phyloP scores from a whole-genome alignment of 2,888 invertebrate genomes.

The Bruchidius siliquastri region DNA sequence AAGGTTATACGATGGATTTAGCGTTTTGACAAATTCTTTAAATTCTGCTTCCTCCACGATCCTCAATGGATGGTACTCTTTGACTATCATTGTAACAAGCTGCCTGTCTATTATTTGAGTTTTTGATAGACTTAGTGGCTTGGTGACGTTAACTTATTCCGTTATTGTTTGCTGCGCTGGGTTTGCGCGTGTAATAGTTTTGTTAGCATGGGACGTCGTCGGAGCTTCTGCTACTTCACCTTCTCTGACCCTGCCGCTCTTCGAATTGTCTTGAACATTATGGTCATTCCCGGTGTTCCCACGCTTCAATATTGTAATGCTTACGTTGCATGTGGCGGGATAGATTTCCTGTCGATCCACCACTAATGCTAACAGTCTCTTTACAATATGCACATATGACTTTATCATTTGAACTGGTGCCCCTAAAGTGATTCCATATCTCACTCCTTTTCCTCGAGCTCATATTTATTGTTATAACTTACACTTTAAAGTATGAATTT shows the following conservation, averaged over 20 bases:
- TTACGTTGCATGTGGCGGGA: background rate
- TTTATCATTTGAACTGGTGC: background rate
- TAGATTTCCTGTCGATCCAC: background rate
- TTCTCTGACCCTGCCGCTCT: no score
- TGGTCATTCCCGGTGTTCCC: no score
- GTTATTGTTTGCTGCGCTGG: background rate
- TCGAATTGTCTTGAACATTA: no score
- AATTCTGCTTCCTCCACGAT: constrained; percentile 32
- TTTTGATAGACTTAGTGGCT: background rate
- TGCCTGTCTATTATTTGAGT: constrained; percentile 18
- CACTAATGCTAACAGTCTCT: background rate
- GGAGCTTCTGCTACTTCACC: no score
- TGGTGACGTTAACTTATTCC: background rate
- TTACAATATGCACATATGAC: background rate
- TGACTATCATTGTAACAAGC: constrained; percentile 28
- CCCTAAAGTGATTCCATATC: background rate
- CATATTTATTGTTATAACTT: no score
- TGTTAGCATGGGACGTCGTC: background rate
- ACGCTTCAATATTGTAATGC: background rate
- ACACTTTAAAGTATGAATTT: no score
- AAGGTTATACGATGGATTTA: constrained; percentile 15
- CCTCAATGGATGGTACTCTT: constrained; percentile 33
- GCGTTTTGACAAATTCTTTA: constrained; percentile 25
- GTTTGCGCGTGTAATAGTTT: background rate
- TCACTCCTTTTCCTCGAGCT: background rate